phyloP scores from a whole-genome alignment of 2,888 invertebrate species.

The Pristionchus japonicus region DNA sequence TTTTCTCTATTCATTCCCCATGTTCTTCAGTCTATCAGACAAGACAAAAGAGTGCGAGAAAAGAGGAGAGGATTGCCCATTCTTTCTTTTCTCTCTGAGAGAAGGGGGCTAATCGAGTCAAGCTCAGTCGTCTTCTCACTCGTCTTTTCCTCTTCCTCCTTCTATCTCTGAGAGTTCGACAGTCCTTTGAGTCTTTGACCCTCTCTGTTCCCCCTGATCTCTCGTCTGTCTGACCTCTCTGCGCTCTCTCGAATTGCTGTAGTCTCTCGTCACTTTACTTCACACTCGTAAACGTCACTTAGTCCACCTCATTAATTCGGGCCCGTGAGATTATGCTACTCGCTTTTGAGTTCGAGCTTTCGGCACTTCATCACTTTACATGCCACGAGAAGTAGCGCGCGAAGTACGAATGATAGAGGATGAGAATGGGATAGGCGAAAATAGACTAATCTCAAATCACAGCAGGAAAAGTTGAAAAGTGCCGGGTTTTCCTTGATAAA shows the following conservation, averaged over 20 bases:
- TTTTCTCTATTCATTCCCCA: background rate
- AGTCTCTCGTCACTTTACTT: background rate
- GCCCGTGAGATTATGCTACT: background rate
- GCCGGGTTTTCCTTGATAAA: too few relatives aligned
- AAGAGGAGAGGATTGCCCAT: background rate
- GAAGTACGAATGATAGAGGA: too few relatives aligned
- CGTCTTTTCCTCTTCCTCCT: background rate
- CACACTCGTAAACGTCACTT: background rate
- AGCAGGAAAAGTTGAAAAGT: too few relatives aligned
- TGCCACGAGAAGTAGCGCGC: too few relatives aligned
- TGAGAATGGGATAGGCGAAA: too few relatives aligned
- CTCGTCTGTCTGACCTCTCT: background rate
- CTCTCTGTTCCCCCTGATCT: background rate
- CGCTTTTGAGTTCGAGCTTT: background rate
- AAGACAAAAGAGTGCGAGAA: background rate
- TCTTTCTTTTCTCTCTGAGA: background rate
- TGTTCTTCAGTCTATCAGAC: background rate
- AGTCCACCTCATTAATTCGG: background rate
- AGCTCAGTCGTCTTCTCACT: background rate
- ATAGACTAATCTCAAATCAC: too few relatives aligned
- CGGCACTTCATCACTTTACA: too few relatives aligned
- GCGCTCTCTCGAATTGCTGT: background rate
- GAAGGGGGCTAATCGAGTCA: conserved; percentile 11
- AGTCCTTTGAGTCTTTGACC: background rate
- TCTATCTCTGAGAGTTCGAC: background rate